Percentiles rank a stretch among this genome's conserved stretches.
Evolutionary conservation across 2,113 vertebrate genomes (phyloP).

Genomic region (Himantopus leucocephalus): DNA sequence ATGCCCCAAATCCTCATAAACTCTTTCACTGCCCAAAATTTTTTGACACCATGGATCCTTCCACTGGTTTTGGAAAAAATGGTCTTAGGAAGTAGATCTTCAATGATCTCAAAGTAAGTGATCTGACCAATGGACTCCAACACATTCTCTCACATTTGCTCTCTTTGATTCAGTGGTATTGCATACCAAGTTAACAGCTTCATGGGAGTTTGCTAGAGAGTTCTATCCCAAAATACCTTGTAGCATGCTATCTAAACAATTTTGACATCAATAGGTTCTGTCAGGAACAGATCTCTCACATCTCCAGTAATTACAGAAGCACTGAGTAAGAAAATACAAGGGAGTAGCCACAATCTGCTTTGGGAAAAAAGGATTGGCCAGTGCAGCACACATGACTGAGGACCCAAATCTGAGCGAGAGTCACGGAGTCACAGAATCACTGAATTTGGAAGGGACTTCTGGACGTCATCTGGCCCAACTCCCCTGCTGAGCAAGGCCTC

Average conservation of each 20-base stretch:
- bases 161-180: background rate
- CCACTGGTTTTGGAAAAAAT: background rate
- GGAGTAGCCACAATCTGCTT: background rate
- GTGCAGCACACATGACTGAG: background rate
- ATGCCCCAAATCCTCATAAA: background rate
- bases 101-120: background rate
- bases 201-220: background rate
- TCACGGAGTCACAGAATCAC: background rate
- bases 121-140: background rate
- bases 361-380: background rate
- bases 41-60: background rate
- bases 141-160: background rate
- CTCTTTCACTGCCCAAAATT: background rate
- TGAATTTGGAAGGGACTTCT: background rate
- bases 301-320: background rate
- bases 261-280: background rate
- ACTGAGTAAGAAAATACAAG: background rate
- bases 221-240: background rate
- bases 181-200: background rate
- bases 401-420: background rate
- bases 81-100: background rate
- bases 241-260: background rate
- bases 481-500: background rate
- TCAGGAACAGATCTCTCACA: background rate
- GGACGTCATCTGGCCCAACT: background rate